These are phyloP conservation scores for Jaculus jaculus DNA, from an alignment of 2,113 vertebrate species.

Conservation along the genomic window DNA sequence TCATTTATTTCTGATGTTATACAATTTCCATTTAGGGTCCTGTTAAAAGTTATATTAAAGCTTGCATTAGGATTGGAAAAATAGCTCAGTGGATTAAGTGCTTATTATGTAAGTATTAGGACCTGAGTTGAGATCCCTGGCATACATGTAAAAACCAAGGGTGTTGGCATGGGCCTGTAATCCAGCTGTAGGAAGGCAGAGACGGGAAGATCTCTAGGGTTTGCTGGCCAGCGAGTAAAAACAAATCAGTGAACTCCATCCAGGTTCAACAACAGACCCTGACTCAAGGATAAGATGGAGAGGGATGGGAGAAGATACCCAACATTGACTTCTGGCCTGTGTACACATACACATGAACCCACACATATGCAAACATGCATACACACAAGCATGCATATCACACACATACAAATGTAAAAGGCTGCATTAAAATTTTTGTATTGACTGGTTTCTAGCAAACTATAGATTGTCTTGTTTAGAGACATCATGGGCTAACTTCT, in stretches of 20 bases:
- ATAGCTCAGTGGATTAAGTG: not conserved
- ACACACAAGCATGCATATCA: not conserved
- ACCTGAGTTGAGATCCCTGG: not conserved
- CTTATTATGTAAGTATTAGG: not conserved
- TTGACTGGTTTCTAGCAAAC: not conserved
- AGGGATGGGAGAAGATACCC: too few species aligned
- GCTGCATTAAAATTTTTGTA: constrained; percentile 10
- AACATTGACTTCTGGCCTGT: too few species aligned
- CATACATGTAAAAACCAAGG: not conserved
- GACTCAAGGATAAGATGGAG: too few species aligned
- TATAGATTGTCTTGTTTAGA: constrained; percentile 8
- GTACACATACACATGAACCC: too few species aligned
- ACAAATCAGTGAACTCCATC: too few species aligned
- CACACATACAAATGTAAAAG: not conserved
- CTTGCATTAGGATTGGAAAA: not conserved
- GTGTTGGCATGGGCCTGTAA: not conserved
- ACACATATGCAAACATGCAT: not conserved
- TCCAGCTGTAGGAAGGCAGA: not conserved
- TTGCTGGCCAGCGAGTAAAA: too few species aligned
- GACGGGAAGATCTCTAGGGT: too few species aligned
- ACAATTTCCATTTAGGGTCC: not conserved
- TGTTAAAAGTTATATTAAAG: constrained; percentile 16
- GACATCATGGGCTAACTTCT: constrained; percentile 16
- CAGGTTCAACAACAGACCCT: too few species aligned
- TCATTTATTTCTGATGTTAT: not conserved